Evolutionary conservation across 2,797 vertebrate genomes (phyloP).

Genomic region (Lepus townsendii): DNA sequence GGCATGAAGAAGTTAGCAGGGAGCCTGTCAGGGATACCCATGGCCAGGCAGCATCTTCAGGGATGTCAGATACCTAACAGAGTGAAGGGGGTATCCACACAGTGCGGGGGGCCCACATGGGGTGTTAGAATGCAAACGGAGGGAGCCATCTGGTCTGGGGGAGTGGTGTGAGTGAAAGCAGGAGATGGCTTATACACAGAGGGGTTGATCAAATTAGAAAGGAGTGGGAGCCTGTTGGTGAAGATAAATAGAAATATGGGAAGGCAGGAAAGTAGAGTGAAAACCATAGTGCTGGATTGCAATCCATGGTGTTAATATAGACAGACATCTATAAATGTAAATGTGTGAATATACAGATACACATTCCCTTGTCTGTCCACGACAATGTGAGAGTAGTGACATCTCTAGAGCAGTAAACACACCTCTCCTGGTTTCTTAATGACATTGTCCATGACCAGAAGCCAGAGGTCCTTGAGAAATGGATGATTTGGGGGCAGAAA

Average conservation of each 20-base stretch:
- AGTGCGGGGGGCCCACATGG: fast-evolving
- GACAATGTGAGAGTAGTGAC: background rate
- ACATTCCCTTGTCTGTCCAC: background rate
- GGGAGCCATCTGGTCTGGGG: background rate
- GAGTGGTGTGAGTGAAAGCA: background rate
- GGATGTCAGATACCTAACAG: background rate
- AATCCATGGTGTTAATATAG: background rate
- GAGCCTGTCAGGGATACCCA: background rate
- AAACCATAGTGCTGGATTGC: background rate
- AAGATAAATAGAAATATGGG: background rate
- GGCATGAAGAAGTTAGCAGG: background rate
- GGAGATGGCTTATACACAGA: too few relatives aligned
- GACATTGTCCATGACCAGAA: background rate
- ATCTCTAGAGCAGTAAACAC: background rate
- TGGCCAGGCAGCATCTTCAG: background rate
- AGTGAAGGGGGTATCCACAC: background rate
- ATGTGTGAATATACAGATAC: background rate
- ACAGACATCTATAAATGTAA: background rate
- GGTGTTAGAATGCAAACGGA: background rate
- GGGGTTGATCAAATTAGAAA: background rate
- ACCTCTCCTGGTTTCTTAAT: background rate
- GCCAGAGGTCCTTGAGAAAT: background rate
- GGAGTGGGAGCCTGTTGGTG: background rate
- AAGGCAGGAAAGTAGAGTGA: background rate
- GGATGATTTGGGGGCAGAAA: background rate